Evolutionary conservation across 2,797 vertebrate species (phyloP).

Genomic region (Melanotaenia trifasciata): DNA sequence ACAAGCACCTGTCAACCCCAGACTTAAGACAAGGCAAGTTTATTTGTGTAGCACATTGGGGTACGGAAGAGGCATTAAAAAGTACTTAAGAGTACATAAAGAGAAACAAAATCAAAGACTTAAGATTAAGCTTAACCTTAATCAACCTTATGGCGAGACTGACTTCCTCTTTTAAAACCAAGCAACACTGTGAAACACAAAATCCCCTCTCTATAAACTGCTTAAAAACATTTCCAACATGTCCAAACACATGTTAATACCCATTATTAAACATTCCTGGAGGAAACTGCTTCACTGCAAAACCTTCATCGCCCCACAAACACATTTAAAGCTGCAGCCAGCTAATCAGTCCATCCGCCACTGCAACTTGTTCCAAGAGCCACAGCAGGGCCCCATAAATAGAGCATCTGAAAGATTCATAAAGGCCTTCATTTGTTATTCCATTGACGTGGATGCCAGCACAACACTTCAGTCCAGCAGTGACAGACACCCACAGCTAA

Average conservation of each 20-base stretch:
- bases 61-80: background rate
- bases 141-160: conserved; percentile 13
- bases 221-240: conserved; percentile 66
- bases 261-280: conserved; percentile 39
- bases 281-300: conserved; percentile 50
- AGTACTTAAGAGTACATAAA: background rate
- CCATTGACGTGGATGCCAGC: conserved; percentile 72
- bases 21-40: background rate
- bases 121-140: background rate
- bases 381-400: conserved; percentile 72
- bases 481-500: conserved; percentile 64
- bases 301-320: conserved; percentile 34
- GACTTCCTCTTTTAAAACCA: conserved; percentile 59
- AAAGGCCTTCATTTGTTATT: conserved; percentile 77
- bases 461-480: conserved; percentile 55
- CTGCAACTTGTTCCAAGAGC: conserved; percentile 57
- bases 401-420: conserved; percentile 83
- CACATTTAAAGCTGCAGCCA: conserved; percentile 44
- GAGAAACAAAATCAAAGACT: background rate
- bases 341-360: conserved; percentile 55
- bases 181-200: conserved; percentile 46
- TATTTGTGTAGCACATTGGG: background rate
- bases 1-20: conserved; percentile 14
- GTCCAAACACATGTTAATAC: conserved; percentile 56
- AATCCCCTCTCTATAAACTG: conserved; percentile 64